phyloP scores from a whole-genome alignment of 2,888 invertebrate species.

The Tuta absoluta region DNA sequence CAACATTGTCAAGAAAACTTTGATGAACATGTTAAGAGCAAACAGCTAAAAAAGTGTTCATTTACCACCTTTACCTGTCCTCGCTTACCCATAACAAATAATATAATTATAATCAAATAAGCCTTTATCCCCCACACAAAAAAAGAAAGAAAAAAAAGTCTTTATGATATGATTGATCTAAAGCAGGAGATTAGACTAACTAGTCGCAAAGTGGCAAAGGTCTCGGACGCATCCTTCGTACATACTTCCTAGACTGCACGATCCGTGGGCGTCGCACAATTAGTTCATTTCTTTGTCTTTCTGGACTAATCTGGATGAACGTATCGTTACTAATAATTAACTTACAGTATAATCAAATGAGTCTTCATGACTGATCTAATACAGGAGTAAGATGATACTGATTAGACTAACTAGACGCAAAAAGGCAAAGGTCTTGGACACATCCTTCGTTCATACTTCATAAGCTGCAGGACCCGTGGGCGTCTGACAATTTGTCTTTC shows the following conservation, averaged over 20 bases:
- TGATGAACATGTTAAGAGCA: no score
- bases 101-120: no score
- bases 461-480: neutral
- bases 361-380: neutral
- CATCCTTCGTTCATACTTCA: constrained; percentile 52
- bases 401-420: neutral
- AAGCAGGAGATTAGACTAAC: neutral
- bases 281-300: constrained; percentile 56
- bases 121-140: no score
- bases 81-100: no score
- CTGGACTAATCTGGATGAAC: constrained; percentile 44
- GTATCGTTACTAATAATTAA: no score
- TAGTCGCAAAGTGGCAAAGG: constrained; percentile 11
- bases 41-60: no score
- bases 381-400: constrained; percentile 3
- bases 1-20: no score
- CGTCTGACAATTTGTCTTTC: constrained; percentile 43
- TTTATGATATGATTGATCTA: no score
- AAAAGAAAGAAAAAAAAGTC: neutral
- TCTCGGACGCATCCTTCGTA: constrained; percentile 61
- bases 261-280: constrained; percentile 44
- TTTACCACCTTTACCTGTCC: no score
- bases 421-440: constrained; percentile 46
- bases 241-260: constrained; percentile 31
- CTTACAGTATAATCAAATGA: no score